A percentile compares a stretch with the other conserved stretches of the same genome.
phyloP scores from a whole-genome alignment of 92 coral and sea anemone species.

The Virgularia gustaviana region DNA sequence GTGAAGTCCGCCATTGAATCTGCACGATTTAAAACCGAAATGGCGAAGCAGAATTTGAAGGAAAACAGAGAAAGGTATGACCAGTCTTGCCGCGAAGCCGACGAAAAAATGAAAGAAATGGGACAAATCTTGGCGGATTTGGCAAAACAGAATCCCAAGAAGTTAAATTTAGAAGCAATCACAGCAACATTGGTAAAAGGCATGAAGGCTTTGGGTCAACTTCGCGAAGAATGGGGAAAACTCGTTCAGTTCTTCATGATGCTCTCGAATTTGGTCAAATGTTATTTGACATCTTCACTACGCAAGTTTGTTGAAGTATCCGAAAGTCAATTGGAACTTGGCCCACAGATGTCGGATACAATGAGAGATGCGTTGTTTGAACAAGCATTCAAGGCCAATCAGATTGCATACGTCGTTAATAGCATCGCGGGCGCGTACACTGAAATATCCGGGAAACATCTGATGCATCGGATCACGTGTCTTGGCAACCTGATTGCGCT shows the following conservation, averaged over 20 bases:
- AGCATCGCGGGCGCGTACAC: slow-evolving; percentile 40
- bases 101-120: slow-evolving; percentile 2
- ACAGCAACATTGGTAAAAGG: slow-evolving; percentile 40
- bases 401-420: slow-evolving; percentile 45
- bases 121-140: slow-evolving; percentile 42
- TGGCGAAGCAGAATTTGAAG: slow-evolving; percentile 29
- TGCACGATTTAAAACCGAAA: slow-evolving; percentile 42
- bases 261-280: slow-evolving; percentile 55
- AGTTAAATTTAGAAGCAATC: slow-evolving; percentile 38
- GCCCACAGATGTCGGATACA: slow-evolving; percentile 27
- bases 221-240: slow-evolving; percentile 55
- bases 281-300: slow-evolving; percentile 37
- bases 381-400: slow-evolving; percentile 55
- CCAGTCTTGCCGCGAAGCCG: slow-evolving; percentile 27
- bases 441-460: slow-evolving; percentile 41
- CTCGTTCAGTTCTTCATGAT: slow-evolving; percentile 50
- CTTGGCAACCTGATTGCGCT: slow-evolving; percentile 48
- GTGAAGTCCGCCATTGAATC: slow-evolving; percentile 27
- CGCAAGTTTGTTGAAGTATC: slow-evolving; percentile 5
- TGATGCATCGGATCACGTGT: slow-evolving; percentile 59
- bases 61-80: slow-evolving; percentile 32
- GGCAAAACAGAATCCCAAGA: slow-evolving; percentile 20
- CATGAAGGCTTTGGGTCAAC: slow-evolving; percentile 47
- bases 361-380: slow-evolving; percentile 53
- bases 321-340: background rate